Conservation (phyloP, 2,113 vertebrate genomes). For the Atrichornis clamosus region DNA sequence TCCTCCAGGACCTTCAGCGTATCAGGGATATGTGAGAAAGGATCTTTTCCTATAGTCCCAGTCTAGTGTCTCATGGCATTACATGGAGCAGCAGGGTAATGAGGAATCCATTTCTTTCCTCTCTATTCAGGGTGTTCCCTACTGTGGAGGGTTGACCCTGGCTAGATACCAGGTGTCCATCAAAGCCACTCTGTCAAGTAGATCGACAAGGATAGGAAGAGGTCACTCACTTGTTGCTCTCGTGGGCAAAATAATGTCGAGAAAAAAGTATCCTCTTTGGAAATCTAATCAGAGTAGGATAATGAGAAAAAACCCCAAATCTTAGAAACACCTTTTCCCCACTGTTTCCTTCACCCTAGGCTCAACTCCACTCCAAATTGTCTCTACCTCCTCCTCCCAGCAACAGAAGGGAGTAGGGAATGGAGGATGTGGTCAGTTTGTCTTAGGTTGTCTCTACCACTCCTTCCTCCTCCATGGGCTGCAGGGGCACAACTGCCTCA, state of each 20-base stretch:
- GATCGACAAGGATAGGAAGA: background rate
- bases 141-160: background rate
- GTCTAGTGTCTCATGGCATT: background rate
- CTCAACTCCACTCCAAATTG: background rate
- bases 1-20: background rate
- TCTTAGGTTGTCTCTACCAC: background rate
- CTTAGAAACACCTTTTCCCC: background rate
- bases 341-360: background rate
- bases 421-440: background rate
- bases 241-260: accelerated
- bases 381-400: background rate
- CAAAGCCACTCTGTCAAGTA: background rate
- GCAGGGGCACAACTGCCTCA: background rate
- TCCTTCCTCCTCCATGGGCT: background rate
- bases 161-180: background rate
- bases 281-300: background rate
- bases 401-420: background rate
- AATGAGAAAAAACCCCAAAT: background rate
- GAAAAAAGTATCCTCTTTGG: background rate
- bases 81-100: background rate
- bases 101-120: background rate
- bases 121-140: background rate
- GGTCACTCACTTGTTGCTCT: background rate
- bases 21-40: background rate
- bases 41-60: background rate